Conservation (phyloP, 2,888 invertebrate species). For the Zygogramma bicolorata region DNA sequence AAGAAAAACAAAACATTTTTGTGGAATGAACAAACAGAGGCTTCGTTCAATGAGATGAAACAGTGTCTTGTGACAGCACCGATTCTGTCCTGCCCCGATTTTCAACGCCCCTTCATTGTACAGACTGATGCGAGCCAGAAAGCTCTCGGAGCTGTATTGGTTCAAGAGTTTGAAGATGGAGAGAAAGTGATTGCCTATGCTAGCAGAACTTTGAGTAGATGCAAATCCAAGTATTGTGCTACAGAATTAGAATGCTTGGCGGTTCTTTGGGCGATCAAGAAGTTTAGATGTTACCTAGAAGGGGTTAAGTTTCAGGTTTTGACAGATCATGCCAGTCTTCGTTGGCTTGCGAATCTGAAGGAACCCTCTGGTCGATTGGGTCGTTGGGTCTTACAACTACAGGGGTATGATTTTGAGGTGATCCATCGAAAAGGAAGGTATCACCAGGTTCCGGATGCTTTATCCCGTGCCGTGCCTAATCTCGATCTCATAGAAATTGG, state of each 20-base stretch:
- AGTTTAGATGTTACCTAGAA: slow-evolving; percentile 39
- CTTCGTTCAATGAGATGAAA: slow-evolving; percentile 22
- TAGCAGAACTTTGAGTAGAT: slow-evolving; percentile 19
- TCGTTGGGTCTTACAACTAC: slow-evolving; percentile 27
- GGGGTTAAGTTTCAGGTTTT: slow-evolving; percentile 36
- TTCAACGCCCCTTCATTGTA: slow-evolving; percentile 37
- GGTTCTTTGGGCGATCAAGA: slow-evolving; percentile 39
- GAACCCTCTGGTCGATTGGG: slow-evolving; percentile 30
- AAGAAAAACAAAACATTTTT: slow-evolving; percentile 32
- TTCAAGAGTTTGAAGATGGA: slow-evolving; percentile 6
- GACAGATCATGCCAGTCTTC: slow-evolving; percentile 34
- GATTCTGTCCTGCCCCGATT: slow-evolving; percentile 40
- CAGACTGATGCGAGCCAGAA: slow-evolving; percentile 43
- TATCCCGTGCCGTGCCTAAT: slow-evolving; percentile 16
- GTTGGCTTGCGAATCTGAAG: slow-evolving; percentile 31
- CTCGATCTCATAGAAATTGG: slow-evolving; percentile 9
- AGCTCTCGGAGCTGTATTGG: neutral
- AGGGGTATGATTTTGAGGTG: slow-evolving; percentile 44
- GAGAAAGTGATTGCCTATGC: slow-evolving; percentile 30
- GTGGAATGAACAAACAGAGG: slow-evolving; percentile 29
- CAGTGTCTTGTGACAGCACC: slow-evolving; percentile 32
- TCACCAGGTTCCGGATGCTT: slow-evolving; percentile 33
- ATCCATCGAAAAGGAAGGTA: slow-evolving; percentile 36
- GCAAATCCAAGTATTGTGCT: slow-evolving; percentile 37
- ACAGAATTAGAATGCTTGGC: slow-evolving; percentile 42